Conservation (phyloP, 1,140 invertebrate genomes). For the Holotrichia oblita region DNA sequence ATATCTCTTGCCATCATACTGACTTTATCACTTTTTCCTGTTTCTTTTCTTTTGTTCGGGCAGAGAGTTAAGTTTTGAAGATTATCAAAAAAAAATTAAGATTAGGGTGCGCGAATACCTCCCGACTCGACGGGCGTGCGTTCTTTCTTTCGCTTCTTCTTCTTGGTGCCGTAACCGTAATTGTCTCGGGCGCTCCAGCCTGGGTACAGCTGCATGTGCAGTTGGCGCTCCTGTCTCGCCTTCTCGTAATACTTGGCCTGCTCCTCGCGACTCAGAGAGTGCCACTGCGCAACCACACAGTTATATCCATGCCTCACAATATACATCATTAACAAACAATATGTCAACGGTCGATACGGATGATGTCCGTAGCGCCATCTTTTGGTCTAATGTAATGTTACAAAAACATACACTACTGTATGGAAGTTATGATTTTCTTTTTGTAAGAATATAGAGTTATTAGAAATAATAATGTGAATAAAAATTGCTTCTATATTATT, state of each 20-base stretch:
- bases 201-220: slow-evolving; percentile 98
- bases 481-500: background rate
- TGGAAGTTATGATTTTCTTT: background rate
- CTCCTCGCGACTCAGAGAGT: slow-evolving; percentile 97
- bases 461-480: background rate
- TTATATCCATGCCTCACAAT: slow-evolving; percentile 43
- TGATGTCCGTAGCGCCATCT: background rate
- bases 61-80: slow-evolving; percentile 25
- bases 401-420: background rate
- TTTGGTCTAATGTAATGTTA: background rate
- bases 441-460: background rate
- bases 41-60: background rate
- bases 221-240: slow-evolving; percentile 97
- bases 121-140: slow-evolving; percentile 92
- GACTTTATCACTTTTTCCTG: slow-evolving; percentile 28
- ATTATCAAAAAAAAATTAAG: slow-evolving; percentile 33
- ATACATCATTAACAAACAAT: background rate
- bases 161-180: slow-evolving; percentile 98
- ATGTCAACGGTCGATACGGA: background rate
- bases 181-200: slow-evolving; percentile 99
- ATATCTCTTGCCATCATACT: background rate
- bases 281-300: slow-evolving; percentile 82
- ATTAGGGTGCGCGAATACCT: slow-evolving; percentile 70
- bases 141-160: slow-evolving; percentile 99
- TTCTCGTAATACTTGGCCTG: slow-evolving; percentile 99